phyloP scores from a whole-genome alignment of 1,140 invertebrate genomes.

The Psilanteris sp. region DNA sequence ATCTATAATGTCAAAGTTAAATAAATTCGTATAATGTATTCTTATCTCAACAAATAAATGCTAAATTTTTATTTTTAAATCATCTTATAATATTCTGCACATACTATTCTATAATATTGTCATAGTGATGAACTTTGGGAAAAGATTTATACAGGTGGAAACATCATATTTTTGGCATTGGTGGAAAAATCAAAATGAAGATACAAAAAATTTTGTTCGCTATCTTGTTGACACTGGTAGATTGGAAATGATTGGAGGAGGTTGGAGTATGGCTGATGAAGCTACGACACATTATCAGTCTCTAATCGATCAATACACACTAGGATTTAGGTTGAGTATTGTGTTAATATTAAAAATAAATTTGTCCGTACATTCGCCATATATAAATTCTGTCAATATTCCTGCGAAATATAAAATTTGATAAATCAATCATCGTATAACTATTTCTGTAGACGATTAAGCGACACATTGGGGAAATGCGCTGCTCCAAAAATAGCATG shows the following conservation, averaged over 20 bases:
- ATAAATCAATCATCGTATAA: no score
- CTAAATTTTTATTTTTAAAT: no score
- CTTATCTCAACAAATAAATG: no score
- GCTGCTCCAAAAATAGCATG: constrained; percentile 90
- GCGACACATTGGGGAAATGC: constrained; percentile 91
- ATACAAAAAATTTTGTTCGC: constrained; percentile 81
- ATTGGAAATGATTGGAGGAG: constrained; percentile 92
- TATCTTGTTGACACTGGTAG: constrained; percentile 86
- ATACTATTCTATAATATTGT: no score
- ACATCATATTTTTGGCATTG: constrained; percentile 95
- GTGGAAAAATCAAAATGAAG: constrained; percentile 89
- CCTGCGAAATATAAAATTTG: no score
- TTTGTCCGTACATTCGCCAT: no score
- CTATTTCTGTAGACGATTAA: constrained; percentile 86
- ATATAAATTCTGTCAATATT: no score
- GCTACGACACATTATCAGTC: constrained; percentile 94
- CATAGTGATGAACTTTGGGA: no score
- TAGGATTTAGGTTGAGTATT: constrained; percentile 88
- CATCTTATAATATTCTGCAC: no score
- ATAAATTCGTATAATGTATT: no score
- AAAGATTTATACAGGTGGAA: constrained; percentile 88
- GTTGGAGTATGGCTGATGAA: constrained; percentile 97
- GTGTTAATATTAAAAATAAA: no score
- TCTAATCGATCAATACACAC: constrained; percentile 95
- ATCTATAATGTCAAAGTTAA: no score